Base-by-base conservation (phyloP, 2,888 invertebrate species). In the Cantharis rustica region DNA sequence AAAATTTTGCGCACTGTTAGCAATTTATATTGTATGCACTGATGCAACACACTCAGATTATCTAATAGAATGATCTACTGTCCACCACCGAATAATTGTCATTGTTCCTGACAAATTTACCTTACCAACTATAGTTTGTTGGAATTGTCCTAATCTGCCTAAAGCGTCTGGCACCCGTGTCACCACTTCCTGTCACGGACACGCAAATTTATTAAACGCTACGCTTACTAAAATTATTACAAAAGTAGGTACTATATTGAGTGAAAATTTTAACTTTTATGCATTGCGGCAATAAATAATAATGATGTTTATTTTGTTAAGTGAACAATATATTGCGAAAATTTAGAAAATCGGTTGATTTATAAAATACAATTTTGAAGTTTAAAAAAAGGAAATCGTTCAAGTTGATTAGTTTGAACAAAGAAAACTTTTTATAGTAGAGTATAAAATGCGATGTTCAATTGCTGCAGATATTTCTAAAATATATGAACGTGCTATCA, bases 181-280 rank as follows among this genome's bases (percentile, higher is more conserved):
- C 82, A 82, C 84, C 82, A 82, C 82, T 84, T 85, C 85, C 85
- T 85, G 85, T 85, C 85, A 85, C 80, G 79, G 82, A 81, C 85
- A 85, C 81, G 81, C 84, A 83, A 83, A 86, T 86, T 85, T 85
- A 47, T 47, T 47, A 84, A 86, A 84, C 84, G 84, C 83, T 83
- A 82, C 83, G 83, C 83, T 83, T 82, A 81, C 82, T 82, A 83
- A 84, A 85, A 85, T 84, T 82, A 84, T 84, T 85, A 84, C 85
- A 85, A 85, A 85, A 86, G 85, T 47, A n/a, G 47, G 47, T 85
- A 27, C 26, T 27, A 85, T 86, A 86, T 85, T 84, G 85, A 84
- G 84, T 83, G 85, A 86, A 84, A 86, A 85, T 81, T 83, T 75
- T 64, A 73, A 73, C 68, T 69, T 75, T 68, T 73, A 70, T 23